Percentiles rank a stretch among this genome's conserved stretches.
phyloP scores from a whole-genome alignment of 2,888 invertebrate genomes.

The Parnassius mnemosyne region DNA sequence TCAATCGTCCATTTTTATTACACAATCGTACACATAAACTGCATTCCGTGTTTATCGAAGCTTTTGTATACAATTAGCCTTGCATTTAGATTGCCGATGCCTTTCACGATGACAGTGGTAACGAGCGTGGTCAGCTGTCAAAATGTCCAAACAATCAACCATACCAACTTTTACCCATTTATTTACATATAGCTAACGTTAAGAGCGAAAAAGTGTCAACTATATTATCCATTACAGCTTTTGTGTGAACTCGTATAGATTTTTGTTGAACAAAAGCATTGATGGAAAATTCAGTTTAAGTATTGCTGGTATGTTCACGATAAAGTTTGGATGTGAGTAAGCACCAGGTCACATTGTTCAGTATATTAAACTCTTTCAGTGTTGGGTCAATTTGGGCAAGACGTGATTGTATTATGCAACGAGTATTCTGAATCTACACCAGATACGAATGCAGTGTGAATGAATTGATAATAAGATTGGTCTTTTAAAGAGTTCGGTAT shows the following conservation, averaged over 20 bases:
- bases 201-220: slow-evolving; percentile 16
- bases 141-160: slow-evolving; percentile 78
- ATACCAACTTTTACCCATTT: slow-evolving; percentile 43
- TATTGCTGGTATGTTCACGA: slow-evolving; percentile 7
- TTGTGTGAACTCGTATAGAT: not conserved
- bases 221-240: slow-evolving; percentile 27
- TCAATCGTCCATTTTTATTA: slow-evolving; percentile 47
- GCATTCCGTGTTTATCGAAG: slow-evolving; percentile 72
- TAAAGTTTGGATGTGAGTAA: slow-evolving; percentile 38
- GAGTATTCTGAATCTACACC: slow-evolving; percentile 49
- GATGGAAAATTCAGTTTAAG: slow-evolving; percentile 37
- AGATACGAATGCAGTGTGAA: slow-evolving; percentile 49
- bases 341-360: slow-evolving; percentile 66
- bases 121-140: slow-evolving; percentile 80
- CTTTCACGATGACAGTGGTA: slow-evolving; percentile 78
- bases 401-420: slow-evolving; percentile 70
- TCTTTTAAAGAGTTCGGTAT: slow-evolving; percentile 32
- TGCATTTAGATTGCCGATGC: slow-evolving; percentile 76
- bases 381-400: slow-evolving; percentile 65
- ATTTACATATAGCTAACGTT: slow-evolving; percentile 33
- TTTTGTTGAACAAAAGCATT: slow-evolving; percentile 25
- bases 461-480: slow-evolving; percentile 44
- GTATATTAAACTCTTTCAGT: slow-evolving; percentile 75
- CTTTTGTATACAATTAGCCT: slow-evolving; percentile 80
- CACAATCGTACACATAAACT: slow-evolving; percentile 61